Percentiles rank a stretch among this genome's conserved stretches.
Evolutionary conservation across 2,888 invertebrate genomes (phyloP).

Genomic region (Tuberolachnus salignus): DNA sequence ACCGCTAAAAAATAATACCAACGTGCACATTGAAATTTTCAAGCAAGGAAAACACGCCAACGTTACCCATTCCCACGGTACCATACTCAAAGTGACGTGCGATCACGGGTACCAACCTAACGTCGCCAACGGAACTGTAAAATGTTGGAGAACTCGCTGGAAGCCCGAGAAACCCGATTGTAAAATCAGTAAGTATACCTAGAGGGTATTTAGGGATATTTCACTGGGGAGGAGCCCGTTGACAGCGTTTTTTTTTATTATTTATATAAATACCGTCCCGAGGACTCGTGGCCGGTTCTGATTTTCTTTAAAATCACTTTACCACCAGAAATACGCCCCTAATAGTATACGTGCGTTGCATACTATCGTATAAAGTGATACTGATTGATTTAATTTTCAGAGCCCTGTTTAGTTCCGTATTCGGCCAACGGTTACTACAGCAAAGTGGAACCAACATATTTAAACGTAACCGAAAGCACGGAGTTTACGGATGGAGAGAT

Average conservation of each 20-base stretch:
- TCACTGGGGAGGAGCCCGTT: too few species aligned
- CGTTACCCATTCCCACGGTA: constrained; percentile 76
- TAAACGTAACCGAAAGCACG: constrained; percentile 68
- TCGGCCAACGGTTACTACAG: constrained; percentile 73
- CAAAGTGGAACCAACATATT: constrained; percentile 62
- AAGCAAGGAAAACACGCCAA: constrained; percentile 75
- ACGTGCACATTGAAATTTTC: constrained; percentile 73
- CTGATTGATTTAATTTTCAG: constrained; percentile 63
- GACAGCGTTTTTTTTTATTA: not conserved
- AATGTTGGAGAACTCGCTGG: constrained; percentile 85
- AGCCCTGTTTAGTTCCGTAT: constrained; percentile 74
- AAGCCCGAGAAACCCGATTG: constrained; percentile 81
- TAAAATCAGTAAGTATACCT: constrained; percentile 72
- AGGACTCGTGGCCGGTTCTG: too few species aligned
- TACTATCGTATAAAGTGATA: too few species aligned
- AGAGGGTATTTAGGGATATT: too few species aligned
- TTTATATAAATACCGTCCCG: too few species aligned
- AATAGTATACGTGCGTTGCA: too few species aligned
- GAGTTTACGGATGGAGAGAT: constrained; percentile 74
- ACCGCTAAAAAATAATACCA: constrained; percentile 70
- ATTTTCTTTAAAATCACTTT: too few species aligned
- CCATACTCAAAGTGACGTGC: constrained; percentile 77
- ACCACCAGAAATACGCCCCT: too few species aligned
- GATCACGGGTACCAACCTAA: constrained; percentile 79
- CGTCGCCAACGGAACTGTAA: constrained; percentile 76